Evolutionary conservation across 2,888 invertebrate genomes (phyloP).

Genomic region (Mesorhabditis spiculigera): DNA sequence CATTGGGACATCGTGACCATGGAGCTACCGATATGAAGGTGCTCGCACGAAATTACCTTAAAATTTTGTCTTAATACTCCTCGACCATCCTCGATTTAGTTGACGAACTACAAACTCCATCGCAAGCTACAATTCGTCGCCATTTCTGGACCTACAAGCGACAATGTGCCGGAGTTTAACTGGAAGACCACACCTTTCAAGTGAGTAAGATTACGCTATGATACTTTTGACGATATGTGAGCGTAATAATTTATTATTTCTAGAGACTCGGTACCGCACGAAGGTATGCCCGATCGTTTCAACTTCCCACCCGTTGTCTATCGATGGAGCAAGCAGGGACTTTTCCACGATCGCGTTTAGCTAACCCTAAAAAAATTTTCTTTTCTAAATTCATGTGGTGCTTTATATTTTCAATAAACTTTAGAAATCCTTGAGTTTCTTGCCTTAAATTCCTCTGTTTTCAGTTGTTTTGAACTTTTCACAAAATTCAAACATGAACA

Average conservation of each 20-base stretch:
- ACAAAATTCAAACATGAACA: too few relatives aligned
- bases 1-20: slow-evolving; percentile 69
- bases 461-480: too few relatives aligned
- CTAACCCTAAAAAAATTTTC: neutral
- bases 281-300: slow-evolving; percentile 74
- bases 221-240: neutral
- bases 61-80: neutral
- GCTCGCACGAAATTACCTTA: neutral
- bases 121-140: slow-evolving; percentile 65
- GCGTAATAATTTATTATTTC: slow-evolving; percentile 2
- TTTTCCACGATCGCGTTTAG: neutral
- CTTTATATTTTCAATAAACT: too few relatives aligned
- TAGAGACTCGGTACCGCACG: slow-evolving; percentile 61
- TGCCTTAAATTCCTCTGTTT: too few relatives aligned
- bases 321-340: slow-evolving; percentile 26
- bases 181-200: slow-evolving; percentile 73
- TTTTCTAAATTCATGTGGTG: too few relatives aligned
- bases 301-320: slow-evolving; percentile 67
- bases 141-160: slow-evolving; percentile 66
- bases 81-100: slow-evolving; percentile 20
- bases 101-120: slow-evolving; percentile 47
- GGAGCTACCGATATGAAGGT: slow-evolving; percentile 73
- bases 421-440: too few relatives aligned
- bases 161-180: slow-evolving; percentile 71
- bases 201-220: slow-evolving; percentile 3